Evolutionary conservation across 2,797 vertebrate species (phyloP).

Genomic region (Lemur catta): DNA sequence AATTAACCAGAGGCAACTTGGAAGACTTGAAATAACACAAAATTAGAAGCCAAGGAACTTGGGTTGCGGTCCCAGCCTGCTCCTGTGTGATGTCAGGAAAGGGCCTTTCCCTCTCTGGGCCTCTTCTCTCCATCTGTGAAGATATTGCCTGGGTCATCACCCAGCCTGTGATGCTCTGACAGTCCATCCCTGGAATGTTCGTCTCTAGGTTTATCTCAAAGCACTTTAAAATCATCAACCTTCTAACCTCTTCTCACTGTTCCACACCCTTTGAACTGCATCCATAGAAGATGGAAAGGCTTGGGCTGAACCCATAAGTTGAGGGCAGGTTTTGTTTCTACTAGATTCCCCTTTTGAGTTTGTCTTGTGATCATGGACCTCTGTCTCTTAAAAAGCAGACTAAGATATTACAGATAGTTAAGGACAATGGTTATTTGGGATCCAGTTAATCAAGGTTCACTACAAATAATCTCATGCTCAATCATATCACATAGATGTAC

Average conservation of each 20-base stretch:
- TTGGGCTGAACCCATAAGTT: not conserved
- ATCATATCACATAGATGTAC: not conserved
- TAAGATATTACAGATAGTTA: not conserved
- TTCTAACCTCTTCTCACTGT: not conserved
- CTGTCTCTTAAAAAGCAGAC: not conserved
- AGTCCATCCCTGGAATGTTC: not conserved
- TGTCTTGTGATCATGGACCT: not conserved
- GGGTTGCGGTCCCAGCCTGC: not conserved
- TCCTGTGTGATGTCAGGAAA: not conserved
- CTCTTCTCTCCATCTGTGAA: not conserved
- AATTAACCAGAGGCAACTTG: not conserved
- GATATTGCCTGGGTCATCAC: not conserved
- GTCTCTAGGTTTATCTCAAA: not conserved
- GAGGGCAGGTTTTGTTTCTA: not conserved
- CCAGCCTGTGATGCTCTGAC: not conserved
- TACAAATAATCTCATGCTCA: not conserved
- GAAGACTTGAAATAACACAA: not conserved
- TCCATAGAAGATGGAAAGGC: not conserved
- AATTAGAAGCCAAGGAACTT: not conserved
- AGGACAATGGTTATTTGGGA: not conserved
- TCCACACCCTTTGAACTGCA: not conserved
- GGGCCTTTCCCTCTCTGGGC: not conserved
- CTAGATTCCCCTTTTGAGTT: not conserved
- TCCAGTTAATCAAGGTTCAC: not conserved
- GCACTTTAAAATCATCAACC: not conserved